These are phyloP conservation scores for Ictidomys tridecemlineatus DNA, from an alignment of 2,113 vertebrate genomes.

Conservation along the genomic window DNA sequence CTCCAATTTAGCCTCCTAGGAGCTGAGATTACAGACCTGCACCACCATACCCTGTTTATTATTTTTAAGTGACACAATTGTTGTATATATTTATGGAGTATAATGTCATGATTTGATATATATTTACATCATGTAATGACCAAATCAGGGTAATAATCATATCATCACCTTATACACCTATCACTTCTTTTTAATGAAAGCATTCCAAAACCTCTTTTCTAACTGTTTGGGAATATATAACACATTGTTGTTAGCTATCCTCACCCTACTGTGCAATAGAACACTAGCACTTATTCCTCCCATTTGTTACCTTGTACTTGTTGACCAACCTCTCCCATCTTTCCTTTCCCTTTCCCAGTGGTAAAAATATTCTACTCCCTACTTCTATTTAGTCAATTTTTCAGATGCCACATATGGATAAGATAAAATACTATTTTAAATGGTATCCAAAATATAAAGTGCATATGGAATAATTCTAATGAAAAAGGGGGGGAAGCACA, in stretches of 20 bases:
- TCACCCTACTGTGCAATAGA: not conserved
- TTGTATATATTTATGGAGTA: not conserved
- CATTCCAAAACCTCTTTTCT: not conserved
- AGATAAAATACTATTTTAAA: not conserved
- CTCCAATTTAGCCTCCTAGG: not conserved
- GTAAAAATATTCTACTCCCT: not conserved
- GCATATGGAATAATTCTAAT: not conserved
- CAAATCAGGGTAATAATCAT: not conserved
- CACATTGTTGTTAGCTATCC: too few species aligned
- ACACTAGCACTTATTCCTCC: not conserved
- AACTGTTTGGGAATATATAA: not conserved
- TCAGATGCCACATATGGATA: not conserved
- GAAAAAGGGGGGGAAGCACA: not conserved
- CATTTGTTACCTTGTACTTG: not conserved
- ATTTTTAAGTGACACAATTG: not conserved
- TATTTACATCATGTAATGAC: not conserved
- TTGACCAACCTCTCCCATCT: not conserved
- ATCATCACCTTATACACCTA: not conserved
- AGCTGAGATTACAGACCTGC: not conserved
- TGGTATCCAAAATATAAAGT: not conserved
- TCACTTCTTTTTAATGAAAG: not conserved
- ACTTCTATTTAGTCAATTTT: not conserved
- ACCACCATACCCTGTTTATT: not conserved
- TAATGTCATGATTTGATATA: not conserved
- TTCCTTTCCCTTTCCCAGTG: not conserved